phyloP scores from a whole-genome alignment of 35 echinoderm and acorn worm species.

The Heliocidaris erythrogramma region DNA sequence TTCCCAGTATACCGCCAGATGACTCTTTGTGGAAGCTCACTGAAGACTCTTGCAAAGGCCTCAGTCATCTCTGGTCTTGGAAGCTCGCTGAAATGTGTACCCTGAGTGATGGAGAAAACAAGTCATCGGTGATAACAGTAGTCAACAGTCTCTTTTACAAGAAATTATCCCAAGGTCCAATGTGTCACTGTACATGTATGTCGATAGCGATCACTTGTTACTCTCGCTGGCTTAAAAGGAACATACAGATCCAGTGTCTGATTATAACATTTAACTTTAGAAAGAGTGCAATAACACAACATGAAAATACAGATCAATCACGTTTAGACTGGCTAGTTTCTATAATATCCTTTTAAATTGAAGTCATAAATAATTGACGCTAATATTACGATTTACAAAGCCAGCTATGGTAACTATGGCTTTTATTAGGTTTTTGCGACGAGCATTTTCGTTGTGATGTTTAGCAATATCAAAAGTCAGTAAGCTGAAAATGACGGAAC shows the following conservation, averaged over 20 bases:
- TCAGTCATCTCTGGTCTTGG: background rate
- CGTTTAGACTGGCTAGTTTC: too few relatives aligned
- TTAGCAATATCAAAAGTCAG: too few relatives aligned
- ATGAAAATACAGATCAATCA: too few relatives aligned
- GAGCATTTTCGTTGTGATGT: too few relatives aligned
- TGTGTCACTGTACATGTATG: background rate
- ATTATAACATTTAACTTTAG: background rate
- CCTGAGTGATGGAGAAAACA: background rate
- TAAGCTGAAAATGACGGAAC: too few relatives aligned
- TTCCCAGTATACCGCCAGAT: conserved; percentile 37
- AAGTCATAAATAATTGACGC: too few relatives aligned
- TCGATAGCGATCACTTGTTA: background rate
- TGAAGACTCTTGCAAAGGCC: conserved; percentile 40
- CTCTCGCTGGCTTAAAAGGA: background rate
- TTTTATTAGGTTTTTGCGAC: background rate
- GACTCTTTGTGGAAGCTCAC: conserved; percentile 49
- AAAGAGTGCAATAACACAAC: too few relatives aligned
- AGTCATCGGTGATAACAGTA: background rate
- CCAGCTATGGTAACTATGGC: background rate
- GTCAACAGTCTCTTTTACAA: background rate
- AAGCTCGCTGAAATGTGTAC: background rate
- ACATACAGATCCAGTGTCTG: background rate
- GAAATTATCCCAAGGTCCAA: background rate
- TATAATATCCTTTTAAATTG: too few relatives aligned
- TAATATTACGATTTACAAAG: background rate